A percentile compares a stretch with the other conserved stretches of the same genome.
These are phyloP conservation scores for Dryadula phaetusa DNA, from an alignment of 2,888 invertebrate genomes.

Conservation along the genomic window DNA sequence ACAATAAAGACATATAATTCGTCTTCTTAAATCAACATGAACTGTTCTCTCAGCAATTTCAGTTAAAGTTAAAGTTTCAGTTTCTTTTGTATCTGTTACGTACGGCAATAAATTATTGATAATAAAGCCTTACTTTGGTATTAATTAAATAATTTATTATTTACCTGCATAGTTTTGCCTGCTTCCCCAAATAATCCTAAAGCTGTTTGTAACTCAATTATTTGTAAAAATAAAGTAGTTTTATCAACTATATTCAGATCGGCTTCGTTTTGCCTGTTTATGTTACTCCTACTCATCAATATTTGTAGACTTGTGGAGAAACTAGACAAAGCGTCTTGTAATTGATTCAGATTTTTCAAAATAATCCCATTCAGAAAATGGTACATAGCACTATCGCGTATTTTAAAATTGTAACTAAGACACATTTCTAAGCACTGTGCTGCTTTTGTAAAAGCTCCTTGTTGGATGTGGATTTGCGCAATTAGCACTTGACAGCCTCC, in stretches of 20 bases:
- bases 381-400: slow-evolving; percentile 95
- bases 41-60: too few species aligned
- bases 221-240: slow-evolving; percentile 93
- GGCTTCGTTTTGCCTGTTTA: slow-evolving; percentile 62
- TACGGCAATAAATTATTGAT: not conserved
- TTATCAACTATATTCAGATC: slow-evolving; percentile 89
- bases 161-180: slow-evolving; percentile 90
- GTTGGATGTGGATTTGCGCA: slow-evolving; percentile 92
- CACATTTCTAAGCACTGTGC: slow-evolving; percentile 94
- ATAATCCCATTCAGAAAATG: slow-evolving; percentile 94
- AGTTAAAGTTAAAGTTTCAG: too few species aligned
- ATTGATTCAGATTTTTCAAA: slow-evolving; percentile 89
- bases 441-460: slow-evolving; percentile 89
- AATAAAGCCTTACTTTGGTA: not conserved
- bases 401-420: slow-evolving; percentile 95
- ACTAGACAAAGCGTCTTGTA: slow-evolving; percentile 89
- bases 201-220: slow-evolving; percentile 90
- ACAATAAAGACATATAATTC: too few species aligned
- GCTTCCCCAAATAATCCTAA: slow-evolving; percentile 91
- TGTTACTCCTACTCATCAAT: slow-evolving; percentile 70
- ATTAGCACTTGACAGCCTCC: slow-evolving; percentile 93
- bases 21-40: too few species aligned
- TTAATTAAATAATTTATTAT: slow-evolving; percentile 9
- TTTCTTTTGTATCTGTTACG: not conserved
- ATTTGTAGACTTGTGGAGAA: slow-evolving; percentile 90